Conservation (phyloP, 2,888 invertebrate species). For the Synergus itoensis region DNA sequence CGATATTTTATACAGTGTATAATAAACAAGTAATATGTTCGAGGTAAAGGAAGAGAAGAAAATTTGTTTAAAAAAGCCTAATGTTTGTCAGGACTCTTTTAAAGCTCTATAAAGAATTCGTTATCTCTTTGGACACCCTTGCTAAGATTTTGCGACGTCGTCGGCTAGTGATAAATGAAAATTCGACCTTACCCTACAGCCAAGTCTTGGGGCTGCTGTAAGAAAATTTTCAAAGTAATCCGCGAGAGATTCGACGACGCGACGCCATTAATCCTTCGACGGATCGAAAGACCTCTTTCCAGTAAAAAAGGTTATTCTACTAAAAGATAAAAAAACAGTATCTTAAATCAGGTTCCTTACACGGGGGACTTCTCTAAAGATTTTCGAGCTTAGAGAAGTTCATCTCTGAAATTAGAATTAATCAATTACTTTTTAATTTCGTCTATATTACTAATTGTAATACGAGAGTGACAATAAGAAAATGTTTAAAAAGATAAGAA, state of each 20-base stretch:
- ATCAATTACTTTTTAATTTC: not conserved
- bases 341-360: not conserved
- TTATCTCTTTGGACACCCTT: conserved; percentile 40
- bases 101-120: conserved; percentile 36
- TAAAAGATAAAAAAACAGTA: not conserved
- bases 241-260: conserved; percentile 56
- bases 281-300: conserved; percentile 35
- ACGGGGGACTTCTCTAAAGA: not conserved
- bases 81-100: conserved; percentile 22
- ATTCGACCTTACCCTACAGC: conserved; percentile 58
- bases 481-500: too few relatives aligned
- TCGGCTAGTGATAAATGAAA: conserved; percentile 61
- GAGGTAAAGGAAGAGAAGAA: not conserved
- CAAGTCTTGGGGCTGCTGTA: conserved; percentile 49
- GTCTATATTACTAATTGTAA: too few relatives aligned
- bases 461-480: too few relatives aligned
- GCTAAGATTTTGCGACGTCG: conserved; percentile 36
- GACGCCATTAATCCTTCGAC: conserved; percentile 41
- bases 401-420: not conserved
- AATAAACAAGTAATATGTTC: not conserved
- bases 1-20: not conserved
- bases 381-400: not conserved
- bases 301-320: conserved; percentile 17
- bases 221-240: conserved; percentile 64
- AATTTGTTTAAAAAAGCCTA: conserved; percentile 8